Evolutionary conservation across 2,888 invertebrate species (phyloP).

Genomic region (Acheta domesticus): DNA sequence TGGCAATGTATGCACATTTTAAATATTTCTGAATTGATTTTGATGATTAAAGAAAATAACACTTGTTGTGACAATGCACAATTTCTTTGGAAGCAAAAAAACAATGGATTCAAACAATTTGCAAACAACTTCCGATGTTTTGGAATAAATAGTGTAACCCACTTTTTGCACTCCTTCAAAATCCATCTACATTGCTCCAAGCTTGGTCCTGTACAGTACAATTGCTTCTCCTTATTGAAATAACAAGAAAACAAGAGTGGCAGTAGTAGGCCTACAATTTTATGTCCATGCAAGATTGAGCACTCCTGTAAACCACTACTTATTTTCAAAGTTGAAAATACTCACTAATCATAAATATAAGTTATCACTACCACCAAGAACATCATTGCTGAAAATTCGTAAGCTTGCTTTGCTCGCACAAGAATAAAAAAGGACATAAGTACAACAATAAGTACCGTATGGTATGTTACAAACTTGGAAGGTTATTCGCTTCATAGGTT

Average conservation of each 20-base stretch:
- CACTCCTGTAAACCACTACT: neutral
- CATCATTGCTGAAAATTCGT: constrained; percentile 26
- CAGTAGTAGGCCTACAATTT: constrained; percentile 29
- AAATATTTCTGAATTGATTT: no score
- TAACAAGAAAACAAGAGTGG: constrained; percentile 18
- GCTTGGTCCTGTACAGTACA: constrained; percentile 25
- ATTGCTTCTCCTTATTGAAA: constrained; percentile 22
- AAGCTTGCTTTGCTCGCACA: neutral
- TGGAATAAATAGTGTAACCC: no score
- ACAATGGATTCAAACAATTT: no score
- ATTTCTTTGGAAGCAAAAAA: no score
- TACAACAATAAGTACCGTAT: constrained; percentile 27
- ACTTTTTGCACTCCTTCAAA: neutral
- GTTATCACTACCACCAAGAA: constrained; percentile 23
- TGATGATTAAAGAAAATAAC: no score
- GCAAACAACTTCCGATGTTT: no score
- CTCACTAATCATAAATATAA: constrained; percentile 20
- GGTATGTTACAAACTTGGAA: constrained; percentile 19
- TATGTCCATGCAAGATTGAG: constrained; percentile 2
- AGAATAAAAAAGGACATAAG: constrained; percentile 23
- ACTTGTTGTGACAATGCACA: no score
- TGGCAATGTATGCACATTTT: no score
- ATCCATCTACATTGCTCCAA: constrained; percentile 18
- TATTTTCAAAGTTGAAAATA: constrained; percentile 1
- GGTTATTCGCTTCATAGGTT: constrained; percentile 2